These are phyloP conservation scores for Oligia strigilis DNA, from an alignment of 2,888 invertebrate species.

Conservation along the genomic window DNA sequence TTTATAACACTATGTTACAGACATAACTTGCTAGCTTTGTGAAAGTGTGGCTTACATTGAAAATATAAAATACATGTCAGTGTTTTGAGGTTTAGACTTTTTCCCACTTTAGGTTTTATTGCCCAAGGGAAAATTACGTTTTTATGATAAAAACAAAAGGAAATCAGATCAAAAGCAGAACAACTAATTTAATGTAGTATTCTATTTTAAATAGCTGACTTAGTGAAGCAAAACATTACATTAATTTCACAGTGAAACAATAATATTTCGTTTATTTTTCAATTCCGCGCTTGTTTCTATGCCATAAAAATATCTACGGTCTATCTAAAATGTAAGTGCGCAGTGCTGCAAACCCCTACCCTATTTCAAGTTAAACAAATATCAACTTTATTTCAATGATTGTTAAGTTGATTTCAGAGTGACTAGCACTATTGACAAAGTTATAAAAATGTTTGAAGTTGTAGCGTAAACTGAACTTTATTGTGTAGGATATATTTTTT, in stretches of 20 bases:
- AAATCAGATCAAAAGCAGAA: neutral
- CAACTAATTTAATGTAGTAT: neutral
- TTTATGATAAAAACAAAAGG: slow-evolving; percentile 2
- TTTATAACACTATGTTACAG: neutral
- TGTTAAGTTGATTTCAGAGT: too few relatives aligned
- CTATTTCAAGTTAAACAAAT: too few relatives aligned
- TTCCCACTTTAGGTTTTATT: neutral
- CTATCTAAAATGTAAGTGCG: too few relatives aligned
- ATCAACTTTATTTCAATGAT: too few relatives aligned
- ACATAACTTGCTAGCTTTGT: neutral
- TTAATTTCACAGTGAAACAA: too few relatives aligned
- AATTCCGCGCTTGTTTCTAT: neutral
- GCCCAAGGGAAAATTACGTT: neutral
- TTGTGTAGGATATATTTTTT: too few relatives aligned
- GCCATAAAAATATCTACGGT: neutral
- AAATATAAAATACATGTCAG: neutral
- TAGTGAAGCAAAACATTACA: neutral
- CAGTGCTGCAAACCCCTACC: too few relatives aligned
- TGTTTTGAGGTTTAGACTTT: neutral
- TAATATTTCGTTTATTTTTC: neutral
- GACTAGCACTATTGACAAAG: too few relatives aligned
- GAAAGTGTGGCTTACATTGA: neutral
- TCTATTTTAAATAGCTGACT: slow-evolving; percentile 1
- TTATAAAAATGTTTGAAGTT: too few relatives aligned
- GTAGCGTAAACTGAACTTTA: too few relatives aligned